Base-by-base conservation (phyloP, 2,113 vertebrate species). In the Benitochromis conjunctus region DNA sequence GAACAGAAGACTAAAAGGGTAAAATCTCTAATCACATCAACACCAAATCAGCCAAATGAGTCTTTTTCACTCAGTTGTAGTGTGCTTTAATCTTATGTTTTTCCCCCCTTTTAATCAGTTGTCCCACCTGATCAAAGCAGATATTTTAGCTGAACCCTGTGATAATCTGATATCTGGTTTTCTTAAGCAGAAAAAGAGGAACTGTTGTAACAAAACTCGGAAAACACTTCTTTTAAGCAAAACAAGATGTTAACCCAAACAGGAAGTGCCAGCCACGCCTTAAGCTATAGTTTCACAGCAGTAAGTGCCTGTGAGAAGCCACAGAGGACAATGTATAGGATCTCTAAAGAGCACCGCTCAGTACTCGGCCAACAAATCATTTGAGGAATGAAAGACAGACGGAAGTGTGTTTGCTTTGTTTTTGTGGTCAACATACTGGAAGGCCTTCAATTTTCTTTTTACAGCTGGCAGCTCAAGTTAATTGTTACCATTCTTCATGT, bases 241-340 rank as follows among this genome's bases (percentile, higher is more conserved):
- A 77, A 62, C 29, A 31, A 4, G 18, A 29, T 74, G 43, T 88
- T 24, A 74, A 89, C 19, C 9, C 36, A 91, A 89, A 94, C 92
- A 92, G 94, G 94, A 94, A 91, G 71, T 71, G 57, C 4, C 9
- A 8, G 51, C 80, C 90, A 88, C 89, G 80, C 90, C 88, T 78
- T 85, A 31, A 88, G 53, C 18, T 86, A 69, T 79, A 64, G 79
- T 80, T 84, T 77, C 36, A 48, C 48, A 86, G 58, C 6, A 4
- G 9, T 53, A 43, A 84, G 69, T 34, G 54, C 24, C 10, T 41
- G 29, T 43, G 43, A 62, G 74, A 38, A 60, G 3, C 19, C 7
- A 11, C 66, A 53, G 79, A 80, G 79, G 34, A 92, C 88, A 54
- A 91, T 86, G 84, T 86, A 79, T 77, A 76, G 55, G 51, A 38